Conservation (phyloP, 2,113 vertebrate genomes). For the Lepus americanus region DNA sequence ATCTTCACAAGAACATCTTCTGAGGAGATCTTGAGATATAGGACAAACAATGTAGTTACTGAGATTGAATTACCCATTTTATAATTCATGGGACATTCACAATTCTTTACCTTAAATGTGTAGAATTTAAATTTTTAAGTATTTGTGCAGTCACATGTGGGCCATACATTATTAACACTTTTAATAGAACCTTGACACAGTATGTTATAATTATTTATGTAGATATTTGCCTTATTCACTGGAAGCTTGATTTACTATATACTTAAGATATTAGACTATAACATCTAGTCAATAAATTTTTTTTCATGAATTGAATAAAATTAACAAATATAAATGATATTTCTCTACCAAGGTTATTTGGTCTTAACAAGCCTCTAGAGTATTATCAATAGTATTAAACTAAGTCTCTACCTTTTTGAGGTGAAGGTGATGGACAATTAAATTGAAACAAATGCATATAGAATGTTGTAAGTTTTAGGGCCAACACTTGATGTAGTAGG, state of each 20-base stretch:
- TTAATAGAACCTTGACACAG: constrained; percentile 5
- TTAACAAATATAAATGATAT: not conserved
- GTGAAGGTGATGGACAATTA: not conserved
- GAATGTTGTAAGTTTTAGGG: not conserved
- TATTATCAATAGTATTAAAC: not conserved
- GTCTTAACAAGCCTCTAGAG: not conserved
- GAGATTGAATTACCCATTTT: not conserved
- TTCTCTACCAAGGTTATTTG: constrained; percentile 26
- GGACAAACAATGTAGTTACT: not conserved
- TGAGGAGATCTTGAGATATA: not conserved
- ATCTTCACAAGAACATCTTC: not conserved
- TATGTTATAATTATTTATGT: constrained; percentile 29
- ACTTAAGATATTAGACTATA: not conserved
- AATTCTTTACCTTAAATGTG: constrained; percentile 33
- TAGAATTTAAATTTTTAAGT: not conserved
- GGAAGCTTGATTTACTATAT: not conserved
- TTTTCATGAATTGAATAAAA: constrained; percentile 38
- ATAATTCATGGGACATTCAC: not conserved
- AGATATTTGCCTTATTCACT: not conserved
- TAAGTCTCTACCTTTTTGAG: not conserved
- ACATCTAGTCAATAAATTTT: constrained; percentile 17
- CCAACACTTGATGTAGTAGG: too few species aligned
- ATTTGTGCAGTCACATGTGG: constrained; percentile 1
- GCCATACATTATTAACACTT: not conserved
- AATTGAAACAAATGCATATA: not conserved